Conservation (phyloP, 2,113 vertebrate species). For the Triplophysa dalaica region DNA sequence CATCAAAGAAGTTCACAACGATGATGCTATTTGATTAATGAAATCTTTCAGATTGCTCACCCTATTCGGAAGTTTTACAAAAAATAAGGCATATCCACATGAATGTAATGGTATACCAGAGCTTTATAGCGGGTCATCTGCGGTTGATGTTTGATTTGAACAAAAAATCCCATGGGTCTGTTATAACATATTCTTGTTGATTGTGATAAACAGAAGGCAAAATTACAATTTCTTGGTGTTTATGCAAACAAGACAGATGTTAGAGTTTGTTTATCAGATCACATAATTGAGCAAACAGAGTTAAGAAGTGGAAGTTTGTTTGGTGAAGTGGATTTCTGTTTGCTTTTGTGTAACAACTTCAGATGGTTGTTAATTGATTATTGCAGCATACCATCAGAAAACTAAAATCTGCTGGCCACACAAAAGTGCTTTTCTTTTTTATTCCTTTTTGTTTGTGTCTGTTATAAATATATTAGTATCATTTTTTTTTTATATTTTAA, state of each 20-base stretch:
- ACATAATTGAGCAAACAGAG: constrained; percentile 39
- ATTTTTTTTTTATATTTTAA: too few relatives aligned
- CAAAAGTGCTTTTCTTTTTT: neutral
- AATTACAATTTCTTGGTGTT: neutral
- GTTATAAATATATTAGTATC: too few relatives aligned
- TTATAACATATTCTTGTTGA: too few relatives aligned
- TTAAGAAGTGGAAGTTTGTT: neutral
- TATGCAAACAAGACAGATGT: constrained; percentile 13
- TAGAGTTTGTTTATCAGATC: constrained; percentile 24
- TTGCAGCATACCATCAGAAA: constrained; percentile 2
- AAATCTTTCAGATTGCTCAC: too few relatives aligned
- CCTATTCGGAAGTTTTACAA: too few relatives aligned
- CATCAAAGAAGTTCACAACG: too few relatives aligned
- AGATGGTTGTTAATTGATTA: constrained; percentile 36
- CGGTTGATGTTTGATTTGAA: too few relatives aligned
- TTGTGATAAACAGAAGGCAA: neutral
- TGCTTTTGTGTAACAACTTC: neutral
- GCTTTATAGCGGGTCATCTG: too few relatives aligned
- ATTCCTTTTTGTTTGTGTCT: neutral
- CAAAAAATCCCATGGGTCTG: too few relatives aligned
- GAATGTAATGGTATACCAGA: too few relatives aligned
- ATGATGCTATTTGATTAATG: too few relatives aligned
- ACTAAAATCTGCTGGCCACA: neutral
- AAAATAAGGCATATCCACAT: too few relatives aligned
- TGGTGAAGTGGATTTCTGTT: constrained; percentile 6